A percentile compares a stretch with the other conserved stretches of the same genome.
phyloP scores from a whole-genome alignment of 2,888 invertebrate species.

The Tenthredo notha region DNA sequence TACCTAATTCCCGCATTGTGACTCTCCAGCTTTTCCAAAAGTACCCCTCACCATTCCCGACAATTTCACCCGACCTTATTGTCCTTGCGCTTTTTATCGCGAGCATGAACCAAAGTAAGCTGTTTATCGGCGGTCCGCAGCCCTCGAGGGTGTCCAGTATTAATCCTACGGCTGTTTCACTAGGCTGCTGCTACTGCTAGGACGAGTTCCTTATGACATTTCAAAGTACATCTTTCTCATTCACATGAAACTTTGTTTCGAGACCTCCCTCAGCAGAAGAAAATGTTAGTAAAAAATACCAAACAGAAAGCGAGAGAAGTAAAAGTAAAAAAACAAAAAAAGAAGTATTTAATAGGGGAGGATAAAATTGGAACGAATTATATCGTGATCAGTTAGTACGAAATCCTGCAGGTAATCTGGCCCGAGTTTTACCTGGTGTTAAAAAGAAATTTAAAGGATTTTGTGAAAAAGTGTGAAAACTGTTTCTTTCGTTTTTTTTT shows the following conservation, averaged over 20 bases:
- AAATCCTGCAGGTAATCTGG: background rate
- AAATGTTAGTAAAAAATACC: background rate
- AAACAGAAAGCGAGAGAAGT: background rate
- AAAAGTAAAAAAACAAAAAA: background rate
- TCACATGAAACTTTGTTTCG: background rate
- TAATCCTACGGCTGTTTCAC: constrained; percentile 45
- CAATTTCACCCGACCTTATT: constrained; percentile 62
- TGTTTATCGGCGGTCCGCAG: constrained; percentile 73
- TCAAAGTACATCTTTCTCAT: background rate
- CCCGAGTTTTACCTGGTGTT: background rate
- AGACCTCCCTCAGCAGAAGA: background rate
- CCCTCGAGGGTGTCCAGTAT: constrained; percentile 58
- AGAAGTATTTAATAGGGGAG: background rate
- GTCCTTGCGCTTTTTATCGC: constrained; percentile 68
- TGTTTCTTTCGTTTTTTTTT: background rate
- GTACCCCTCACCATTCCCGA: background rate
- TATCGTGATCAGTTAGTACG: background rate
- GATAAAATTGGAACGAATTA: background rate
- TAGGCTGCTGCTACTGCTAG: background rate
- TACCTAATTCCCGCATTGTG: constrained; percentile 43
- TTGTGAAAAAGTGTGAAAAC: background rate
- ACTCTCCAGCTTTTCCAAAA: background rate
- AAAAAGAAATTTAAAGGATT: background rate
- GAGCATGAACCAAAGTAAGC: constrained; percentile 71
- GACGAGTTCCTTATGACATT: constrained; percentile 30